Evolutionary conservation across 2,113 vertebrate genomes (phyloP).

Genomic region (Morone saxatilis): DNA sequence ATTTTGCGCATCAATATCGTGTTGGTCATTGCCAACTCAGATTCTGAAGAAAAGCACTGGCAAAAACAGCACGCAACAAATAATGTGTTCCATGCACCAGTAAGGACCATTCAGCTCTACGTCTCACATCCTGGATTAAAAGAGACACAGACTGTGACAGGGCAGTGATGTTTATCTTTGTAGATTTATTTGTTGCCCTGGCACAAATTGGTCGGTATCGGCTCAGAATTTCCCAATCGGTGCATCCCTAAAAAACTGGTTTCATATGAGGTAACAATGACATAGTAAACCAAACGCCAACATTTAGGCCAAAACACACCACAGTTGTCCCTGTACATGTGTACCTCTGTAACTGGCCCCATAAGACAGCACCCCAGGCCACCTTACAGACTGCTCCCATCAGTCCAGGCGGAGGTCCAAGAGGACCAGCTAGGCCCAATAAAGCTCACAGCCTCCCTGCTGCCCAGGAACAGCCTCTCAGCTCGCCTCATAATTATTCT

Average conservation of each 20-base stretch:
- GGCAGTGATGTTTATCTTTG: no score
- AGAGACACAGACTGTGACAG: no score
- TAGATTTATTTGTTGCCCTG: no score
- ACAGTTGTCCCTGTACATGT: not conserved
- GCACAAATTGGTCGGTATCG: no score
- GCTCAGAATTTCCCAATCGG: no score
- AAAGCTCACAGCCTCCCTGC: constrained; percentile 59
- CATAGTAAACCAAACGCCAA: not conserved
- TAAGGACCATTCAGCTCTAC: no score
- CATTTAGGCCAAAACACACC: constrained; percentile 14
- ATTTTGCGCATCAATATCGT: no score
- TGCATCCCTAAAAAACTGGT: not conserved
- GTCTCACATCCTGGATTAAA: no score
- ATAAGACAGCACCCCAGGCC: constrained; percentile 29
- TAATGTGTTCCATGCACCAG: no score
- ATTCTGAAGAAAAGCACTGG: no score
- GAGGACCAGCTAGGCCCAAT: constrained; percentile 34
- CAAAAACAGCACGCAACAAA: no score
- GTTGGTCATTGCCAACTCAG: no score
- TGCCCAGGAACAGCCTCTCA: constrained; percentile 62
- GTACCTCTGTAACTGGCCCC: constrained; percentile 33
- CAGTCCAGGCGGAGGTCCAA: constrained; percentile 61
- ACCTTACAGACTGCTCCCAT: constrained; percentile 48
- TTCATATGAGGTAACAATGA: not conserved
- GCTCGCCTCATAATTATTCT: constrained; percentile 79